These are phyloP conservation scores for Catocala fraxini DNA, from an alignment of 2,888 invertebrate genomes.

Conservation along the genomic window DNA sequence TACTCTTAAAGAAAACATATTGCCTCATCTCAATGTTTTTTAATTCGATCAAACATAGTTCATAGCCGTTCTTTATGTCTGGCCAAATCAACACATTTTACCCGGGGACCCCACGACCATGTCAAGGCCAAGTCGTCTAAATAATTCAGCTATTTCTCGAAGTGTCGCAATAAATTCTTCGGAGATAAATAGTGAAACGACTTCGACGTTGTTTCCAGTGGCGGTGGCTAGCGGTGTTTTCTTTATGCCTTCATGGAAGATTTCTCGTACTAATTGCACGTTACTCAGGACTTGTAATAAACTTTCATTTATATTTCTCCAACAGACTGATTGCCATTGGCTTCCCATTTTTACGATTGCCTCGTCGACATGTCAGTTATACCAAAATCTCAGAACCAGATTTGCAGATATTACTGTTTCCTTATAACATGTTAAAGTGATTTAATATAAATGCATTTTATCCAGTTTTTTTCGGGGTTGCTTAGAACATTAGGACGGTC, in stretches of 20 bases:
- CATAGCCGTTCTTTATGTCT: conserved; percentile 38
- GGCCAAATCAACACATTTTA: conserved; percentile 26
- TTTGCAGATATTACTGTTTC: conserved; percentile 25
- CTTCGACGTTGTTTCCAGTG: not conserved
- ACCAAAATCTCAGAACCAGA: conserved; percentile 18
- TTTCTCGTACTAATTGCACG: conserved; percentile 45
- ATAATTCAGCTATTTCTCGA: conserved; percentile 49
- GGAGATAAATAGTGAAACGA: conserved; percentile 30
- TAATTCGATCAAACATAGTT: conserved; percentile 45
- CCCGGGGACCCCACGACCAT: conserved; percentile 40
- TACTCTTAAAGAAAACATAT: conserved; percentile 33
- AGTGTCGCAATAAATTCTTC: conserved; percentile 50
- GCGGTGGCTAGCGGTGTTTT: conserved; percentile 8
- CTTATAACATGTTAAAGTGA: conserved; percentile 19
- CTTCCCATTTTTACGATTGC: conserved; percentile 30
- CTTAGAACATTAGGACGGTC: conserved; percentile 40
- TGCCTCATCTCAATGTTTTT: conserved; percentile 45
- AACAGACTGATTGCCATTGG: conserved; percentile 4
- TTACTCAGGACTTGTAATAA: conserved; percentile 21
- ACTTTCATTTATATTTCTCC: conserved; percentile 23
- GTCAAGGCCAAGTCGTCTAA: conserved; percentile 46
- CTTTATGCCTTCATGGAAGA: conserved; percentile 45
- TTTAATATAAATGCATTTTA: not conserved
- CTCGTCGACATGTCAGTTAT: conserved; percentile 23
- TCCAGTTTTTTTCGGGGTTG: conserved; percentile 22